Conservation (phyloP, 2,797 vertebrate species). For the Chloroceryle inda region DNA sequence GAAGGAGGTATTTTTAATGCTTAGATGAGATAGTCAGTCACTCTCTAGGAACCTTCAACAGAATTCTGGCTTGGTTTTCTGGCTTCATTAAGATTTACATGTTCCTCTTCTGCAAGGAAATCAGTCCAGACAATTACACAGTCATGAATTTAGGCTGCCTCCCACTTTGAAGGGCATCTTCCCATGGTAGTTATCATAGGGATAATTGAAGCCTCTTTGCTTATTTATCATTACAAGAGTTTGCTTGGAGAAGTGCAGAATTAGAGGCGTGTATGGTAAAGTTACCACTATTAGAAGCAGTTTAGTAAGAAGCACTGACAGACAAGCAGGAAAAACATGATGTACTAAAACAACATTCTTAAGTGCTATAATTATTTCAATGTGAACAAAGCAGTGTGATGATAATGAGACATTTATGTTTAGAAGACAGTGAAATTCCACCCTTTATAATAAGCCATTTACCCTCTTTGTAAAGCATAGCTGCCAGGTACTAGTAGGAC, state of each 20-base stretch:
- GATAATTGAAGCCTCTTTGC: conserved; percentile 52
- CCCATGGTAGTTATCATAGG: conserved; percentile 9
- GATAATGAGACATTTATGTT: neutral
- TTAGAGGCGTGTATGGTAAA: neutral
- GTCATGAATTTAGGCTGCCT: conserved; percentile 17
- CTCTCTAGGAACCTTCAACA: neutral
- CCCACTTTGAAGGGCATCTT: neutral
- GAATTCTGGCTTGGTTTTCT: neutral
- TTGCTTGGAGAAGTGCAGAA: conserved; percentile 10
- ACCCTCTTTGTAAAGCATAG: neutral
- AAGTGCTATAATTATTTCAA: conserved; percentile 44
- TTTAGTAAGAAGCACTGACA: conserved; percentile 32
- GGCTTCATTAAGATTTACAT: neutral
- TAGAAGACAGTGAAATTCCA: conserved; percentile 2
- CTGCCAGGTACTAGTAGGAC: neutral
- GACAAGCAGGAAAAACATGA: conserved; percentile 56
- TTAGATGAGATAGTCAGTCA: neutral
- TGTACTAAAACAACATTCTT: conserved; percentile 30
- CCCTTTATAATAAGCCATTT: neutral
- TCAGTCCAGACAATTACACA: neutral
- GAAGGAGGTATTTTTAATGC: neutral
- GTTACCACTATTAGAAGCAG: conserved; percentile 45
- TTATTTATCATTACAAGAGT: conserved; percentile 57
- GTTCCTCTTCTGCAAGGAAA: neutral
- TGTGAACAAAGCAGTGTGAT: conserved; percentile 3